A percentile compares a stretch with the other conserved stretches of the same genome.
Conservation (phyloP, 2,797 vertebrate genomes). For the Cynopterus sphinx region DNA sequence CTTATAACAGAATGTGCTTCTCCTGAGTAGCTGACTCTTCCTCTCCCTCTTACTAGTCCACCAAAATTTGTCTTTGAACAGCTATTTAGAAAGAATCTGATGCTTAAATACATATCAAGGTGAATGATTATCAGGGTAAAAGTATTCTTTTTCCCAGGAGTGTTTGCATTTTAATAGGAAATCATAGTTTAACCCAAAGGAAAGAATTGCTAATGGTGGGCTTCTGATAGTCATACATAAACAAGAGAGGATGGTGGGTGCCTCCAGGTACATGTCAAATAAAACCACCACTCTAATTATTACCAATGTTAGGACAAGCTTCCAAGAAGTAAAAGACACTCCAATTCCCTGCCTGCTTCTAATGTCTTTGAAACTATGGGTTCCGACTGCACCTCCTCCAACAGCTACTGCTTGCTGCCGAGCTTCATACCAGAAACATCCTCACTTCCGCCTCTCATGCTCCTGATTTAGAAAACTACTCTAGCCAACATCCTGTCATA, state of each 20-base stretch:
- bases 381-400: constrained; percentile 35
- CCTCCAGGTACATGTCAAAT: neutral
- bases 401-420: neutral
- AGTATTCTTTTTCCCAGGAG: neutral
- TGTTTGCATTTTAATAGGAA: constrained; percentile 34
- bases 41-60: neutral
- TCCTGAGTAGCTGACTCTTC: neutral
- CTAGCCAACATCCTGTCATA: constrained; percentile 56
- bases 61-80: neutral
- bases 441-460: constrained; percentile 10
- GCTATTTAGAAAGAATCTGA: neutral
- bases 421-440: neutral
- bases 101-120: neutral
- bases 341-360: neutral
- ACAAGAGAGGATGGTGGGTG: neutral
- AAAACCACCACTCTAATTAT: neutral
- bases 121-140: neutral
- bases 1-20: neutral
- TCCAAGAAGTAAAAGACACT: constrained; percentile 17
- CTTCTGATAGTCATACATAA: neutral
- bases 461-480: constrained; percentile 43
- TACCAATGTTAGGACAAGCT: neutral
- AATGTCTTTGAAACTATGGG: neutral
- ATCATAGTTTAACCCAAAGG: neutral
- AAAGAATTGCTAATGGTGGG: neutral